Evolutionary conservation across 2,888 invertebrate species (phyloP).

Genomic region (Gymnocheta viridis): DNA sequence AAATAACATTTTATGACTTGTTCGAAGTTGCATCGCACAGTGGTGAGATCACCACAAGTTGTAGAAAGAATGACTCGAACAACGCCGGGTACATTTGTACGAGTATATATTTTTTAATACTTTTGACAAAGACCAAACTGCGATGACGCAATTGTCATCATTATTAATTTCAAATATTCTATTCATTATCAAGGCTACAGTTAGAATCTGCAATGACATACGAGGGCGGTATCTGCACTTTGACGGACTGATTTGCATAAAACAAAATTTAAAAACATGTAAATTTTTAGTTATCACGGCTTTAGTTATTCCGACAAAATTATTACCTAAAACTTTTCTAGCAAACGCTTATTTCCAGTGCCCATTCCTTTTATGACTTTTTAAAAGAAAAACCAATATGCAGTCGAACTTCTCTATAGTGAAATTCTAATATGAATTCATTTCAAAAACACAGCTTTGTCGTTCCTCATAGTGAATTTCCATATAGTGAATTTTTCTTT

Average conservation of each 20-base stretch:
- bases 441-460: no score
- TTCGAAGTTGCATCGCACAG: conserved; percentile 28
- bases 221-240: neutral
- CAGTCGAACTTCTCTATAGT: no score
- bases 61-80: neutral
- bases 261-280: neutral
- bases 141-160: neutral
- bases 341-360: no score
- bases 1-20: conserved; percentile 5
- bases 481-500: no score
- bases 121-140: neutral
- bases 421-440: no score
- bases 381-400: no score
- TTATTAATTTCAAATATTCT: conserved; percentile 13
- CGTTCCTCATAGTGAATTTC: no score
- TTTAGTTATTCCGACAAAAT: neutral
- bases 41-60: conserved; percentile 46
- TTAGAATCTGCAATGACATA: neutral
- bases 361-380: no score
- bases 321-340: no score
- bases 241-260: no score
- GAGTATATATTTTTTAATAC: conserved; percentile 21
- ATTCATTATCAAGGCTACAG: conserved; percentile 25
- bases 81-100: no score
- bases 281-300: neutral